Percentiles rank a stretch among this genome's conserved stretches.
Conservation (phyloP, 2,888 invertebrate species). For the Chloroclysta siterata region DNA sequence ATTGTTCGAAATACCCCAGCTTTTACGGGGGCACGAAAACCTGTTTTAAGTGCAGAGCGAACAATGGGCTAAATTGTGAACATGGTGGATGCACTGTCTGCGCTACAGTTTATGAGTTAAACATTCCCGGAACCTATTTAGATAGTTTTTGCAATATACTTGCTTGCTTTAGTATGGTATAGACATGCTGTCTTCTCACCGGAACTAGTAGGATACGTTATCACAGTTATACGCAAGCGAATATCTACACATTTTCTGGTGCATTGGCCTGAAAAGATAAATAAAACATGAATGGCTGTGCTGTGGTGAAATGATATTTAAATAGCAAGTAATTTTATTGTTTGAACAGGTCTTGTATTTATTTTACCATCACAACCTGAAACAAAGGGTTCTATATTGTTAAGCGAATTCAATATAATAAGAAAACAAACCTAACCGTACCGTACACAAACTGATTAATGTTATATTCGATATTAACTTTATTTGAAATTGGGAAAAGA, state of each 20-base stretch:
- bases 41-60: slow-evolving; percentile 61
- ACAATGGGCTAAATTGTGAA: slow-evolving; percentile 54
- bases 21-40: slow-evolving; percentile 65
- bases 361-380: not conserved
- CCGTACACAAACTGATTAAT: too few relatives aligned
- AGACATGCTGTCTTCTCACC: slow-evolving; percentile 28
- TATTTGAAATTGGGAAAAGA: slow-evolving; percentile 15
- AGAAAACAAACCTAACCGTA: too few relatives aligned
- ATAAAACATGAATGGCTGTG: slow-evolving; percentile 55
- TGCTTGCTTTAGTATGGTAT: slow-evolving; percentile 1
- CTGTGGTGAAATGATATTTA: slow-evolving; percentile 45
- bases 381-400: too few relatives aligned
- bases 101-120: slow-evolving; percentile 36
- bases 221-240: slow-evolving; percentile 59
- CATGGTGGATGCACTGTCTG: slow-evolving; percentile 39
- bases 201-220: slow-evolving; percentile 62
- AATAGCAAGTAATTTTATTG: not conserved
- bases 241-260: slow-evolving; percentile 55
- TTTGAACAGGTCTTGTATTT: not conserved
- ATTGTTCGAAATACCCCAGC: slow-evolving; percentile 59
- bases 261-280: slow-evolving; percentile 71
- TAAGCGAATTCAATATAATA: too few relatives aligned
- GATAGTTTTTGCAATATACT: slow-evolving; percentile 19
- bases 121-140: slow-evolving; percentile 15
- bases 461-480: not conserved